These are phyloP conservation scores for Nephrotoma guestfalica DNA, from an alignment of 2,888 invertebrate genomes.

Conservation along the genomic window DNA sequence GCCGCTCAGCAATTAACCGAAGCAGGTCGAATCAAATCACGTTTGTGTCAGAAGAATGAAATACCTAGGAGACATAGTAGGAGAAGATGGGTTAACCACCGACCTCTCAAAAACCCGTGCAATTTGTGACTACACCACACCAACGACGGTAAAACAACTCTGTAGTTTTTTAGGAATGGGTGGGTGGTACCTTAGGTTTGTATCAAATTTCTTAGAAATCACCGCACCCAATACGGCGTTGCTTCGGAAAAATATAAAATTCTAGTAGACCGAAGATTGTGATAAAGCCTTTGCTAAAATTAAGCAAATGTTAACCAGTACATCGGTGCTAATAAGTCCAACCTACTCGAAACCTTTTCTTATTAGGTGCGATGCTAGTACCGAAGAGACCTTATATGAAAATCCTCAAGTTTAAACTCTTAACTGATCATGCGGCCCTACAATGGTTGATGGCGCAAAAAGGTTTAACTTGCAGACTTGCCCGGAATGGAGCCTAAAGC, in stretches of 20 bases:
- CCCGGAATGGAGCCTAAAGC: too few species aligned
- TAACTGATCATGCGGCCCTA: neutral
- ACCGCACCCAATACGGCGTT: neutral
- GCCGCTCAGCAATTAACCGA: neutral
- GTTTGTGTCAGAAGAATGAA: neutral
- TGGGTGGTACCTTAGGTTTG: neutral
- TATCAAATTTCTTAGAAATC: too few species aligned
- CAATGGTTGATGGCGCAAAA: too few species aligned
- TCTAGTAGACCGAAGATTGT: neutral
- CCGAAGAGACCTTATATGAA: neutral
- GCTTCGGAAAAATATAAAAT: neutral
- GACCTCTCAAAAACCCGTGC: neutral
- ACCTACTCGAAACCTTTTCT: neutral
- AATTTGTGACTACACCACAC: neutral
- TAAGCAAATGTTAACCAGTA: neutral
- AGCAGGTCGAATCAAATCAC: neutral
- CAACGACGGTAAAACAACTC: neutral
- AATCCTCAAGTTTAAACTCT: neutral
- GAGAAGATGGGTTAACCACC: conserved; percentile 6
- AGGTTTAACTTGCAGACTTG: too few species aligned
- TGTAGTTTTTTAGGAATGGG: neutral
- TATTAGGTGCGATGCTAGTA: neutral
- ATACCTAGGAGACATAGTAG: conserved; percentile 5
- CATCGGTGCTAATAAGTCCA: neutral
- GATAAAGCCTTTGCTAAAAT: neutral